Base-by-base conservation (phyloP, 2,888 invertebrate species). In the Tortricodes alternella region DNA sequence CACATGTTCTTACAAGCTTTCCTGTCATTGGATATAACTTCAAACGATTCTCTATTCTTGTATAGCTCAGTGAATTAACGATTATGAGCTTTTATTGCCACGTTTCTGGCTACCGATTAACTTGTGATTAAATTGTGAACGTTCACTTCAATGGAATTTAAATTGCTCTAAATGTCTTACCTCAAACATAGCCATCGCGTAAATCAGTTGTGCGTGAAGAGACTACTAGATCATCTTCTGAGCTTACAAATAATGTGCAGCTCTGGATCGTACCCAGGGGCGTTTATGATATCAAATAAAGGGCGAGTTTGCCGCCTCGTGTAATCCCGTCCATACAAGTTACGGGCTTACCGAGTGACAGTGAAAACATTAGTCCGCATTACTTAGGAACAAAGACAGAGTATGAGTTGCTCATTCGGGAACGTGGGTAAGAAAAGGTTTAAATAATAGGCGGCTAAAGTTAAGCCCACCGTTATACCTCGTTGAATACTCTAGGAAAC, bases 21-120 rank as follows among this genome's bases (percentile, higher is more conserved):
- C 64, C 59, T 64, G 80, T 69, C 68, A 83, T 71, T 62, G 71
- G 82, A 83, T 83, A 77, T 64, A 72, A 65, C 78, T 77, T 82
- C 80, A 83, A 83, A 70, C 74, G 72, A 64, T 64, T 68, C 51
- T 66, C 64, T 62, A 64, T 37, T 63, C 58, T 62, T 59, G 63
- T 49, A 37, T 61, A 70, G 72, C 71, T 66, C 62, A 67, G 68
- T n/a, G 67, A 59, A 49, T 43, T 38, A 62, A 67, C 68, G n/a
- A 63, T 76, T 70, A 48, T 64, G 53, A 39, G 50, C 56, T 71
- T 72, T 83, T 77, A 83, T 69, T 73, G 69, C 65, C 66, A 71
- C 66, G 71, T 64, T 57, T 67, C 11, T 61, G 67, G 72, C 74
- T 76, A 72, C 78, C 70, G 67, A 71, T 66, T 70, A 71, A 71